Base-by-base conservation (phyloP, 2,113 vertebrate genomes). In the Asarcornis scutulata region DNA sequence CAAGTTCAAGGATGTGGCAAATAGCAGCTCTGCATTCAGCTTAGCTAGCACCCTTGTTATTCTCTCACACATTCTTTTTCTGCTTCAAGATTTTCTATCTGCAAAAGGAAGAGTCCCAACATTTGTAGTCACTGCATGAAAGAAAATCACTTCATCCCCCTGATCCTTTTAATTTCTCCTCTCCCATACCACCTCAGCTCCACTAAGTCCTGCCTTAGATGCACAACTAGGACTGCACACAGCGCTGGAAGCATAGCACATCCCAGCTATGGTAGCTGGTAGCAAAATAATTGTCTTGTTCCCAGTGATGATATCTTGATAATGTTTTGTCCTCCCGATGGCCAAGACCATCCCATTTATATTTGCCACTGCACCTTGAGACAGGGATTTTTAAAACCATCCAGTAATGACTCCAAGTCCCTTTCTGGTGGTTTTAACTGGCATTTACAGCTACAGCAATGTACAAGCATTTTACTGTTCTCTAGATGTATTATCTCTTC, bases 141-240 rank as follows among this genome's bases (percentile, higher is more conserved):
- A 38, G 8, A 4, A 5, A 21, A 1, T 63, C 27, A 27, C 7
- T 25, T 69, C 17, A 21, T 36, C 1, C 8, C 10, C 22, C 44
- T 11, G 11, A 26, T 64, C 11, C 7, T 84, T 66, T 91, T 78
- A 9, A 36, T 20, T 78, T 22, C 3, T 80, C 5, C 6, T 48
- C 29, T 53, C 6, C 23, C 0, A 0, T 21, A 31, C 34, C 23
- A 67, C 4, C 36, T 81, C 48, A 76, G 6, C 9, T 59, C n/a
- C 44, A 26, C 7, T 21, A 36, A 67, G n/a, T 58, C 52, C 56
- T 82, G 91, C 46, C 31, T 22, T 48, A 21, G 46, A 48, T 48
- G 20, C 46, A 53, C 23, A 58, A 3, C 8, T 26, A 11, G 50
- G 15, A 44, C 26, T 71, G 8, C 18, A 26, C 1, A n/a, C 3